These are phyloP conservation scores for Halictus quadricinctus DNA, from an alignment of 2,888 invertebrate species.

Conservation along the genomic window DNA sequence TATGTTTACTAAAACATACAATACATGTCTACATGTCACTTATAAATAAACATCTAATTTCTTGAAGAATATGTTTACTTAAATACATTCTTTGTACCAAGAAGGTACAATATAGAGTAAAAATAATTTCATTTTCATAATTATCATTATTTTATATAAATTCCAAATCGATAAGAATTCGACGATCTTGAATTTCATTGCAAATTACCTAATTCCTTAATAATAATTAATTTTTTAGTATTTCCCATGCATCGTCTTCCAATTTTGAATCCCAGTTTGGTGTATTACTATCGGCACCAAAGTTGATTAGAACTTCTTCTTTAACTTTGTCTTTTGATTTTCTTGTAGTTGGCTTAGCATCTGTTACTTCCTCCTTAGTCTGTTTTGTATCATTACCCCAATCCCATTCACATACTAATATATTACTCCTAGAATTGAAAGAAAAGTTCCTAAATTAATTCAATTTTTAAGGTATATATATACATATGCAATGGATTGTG, in stretches of 20 bases:
- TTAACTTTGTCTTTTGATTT: conserved; percentile 63
- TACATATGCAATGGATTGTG: neutral
- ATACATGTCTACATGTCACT: neutral
- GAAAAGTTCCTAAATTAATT: neutral
- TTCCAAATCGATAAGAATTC: conserved; percentile 30
- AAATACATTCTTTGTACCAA: conserved; percentile 9
- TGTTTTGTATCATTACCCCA: conserved; percentile 72
- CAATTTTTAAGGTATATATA: neutral
- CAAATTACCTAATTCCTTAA: conserved; percentile 56
- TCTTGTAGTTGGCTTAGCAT: conserved; percentile 62
- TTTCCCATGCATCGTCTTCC: conserved; percentile 81
- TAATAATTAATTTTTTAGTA: conserved; percentile 78
- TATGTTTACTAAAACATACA: conserved; percentile 21
- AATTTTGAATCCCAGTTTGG: conserved; percentile 77
- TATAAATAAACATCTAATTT: conserved; percentile 6
- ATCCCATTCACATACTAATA: conserved; percentile 71
- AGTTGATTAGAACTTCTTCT: conserved; percentile 76
- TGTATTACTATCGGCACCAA: conserved; percentile 73
- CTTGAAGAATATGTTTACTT: neutral
- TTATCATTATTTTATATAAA: conserved; percentile 41
- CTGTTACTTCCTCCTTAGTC: conserved; percentile 61
- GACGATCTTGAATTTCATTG: conserved; percentile 35
- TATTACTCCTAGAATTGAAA: conserved; percentile 47
- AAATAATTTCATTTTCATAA: conserved; percentile 40
- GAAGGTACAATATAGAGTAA: conserved; percentile 18